phyloP scores from a whole-genome alignment of 2,113 vertebrate genomes.

The Toxostoma redivivum region DNA sequence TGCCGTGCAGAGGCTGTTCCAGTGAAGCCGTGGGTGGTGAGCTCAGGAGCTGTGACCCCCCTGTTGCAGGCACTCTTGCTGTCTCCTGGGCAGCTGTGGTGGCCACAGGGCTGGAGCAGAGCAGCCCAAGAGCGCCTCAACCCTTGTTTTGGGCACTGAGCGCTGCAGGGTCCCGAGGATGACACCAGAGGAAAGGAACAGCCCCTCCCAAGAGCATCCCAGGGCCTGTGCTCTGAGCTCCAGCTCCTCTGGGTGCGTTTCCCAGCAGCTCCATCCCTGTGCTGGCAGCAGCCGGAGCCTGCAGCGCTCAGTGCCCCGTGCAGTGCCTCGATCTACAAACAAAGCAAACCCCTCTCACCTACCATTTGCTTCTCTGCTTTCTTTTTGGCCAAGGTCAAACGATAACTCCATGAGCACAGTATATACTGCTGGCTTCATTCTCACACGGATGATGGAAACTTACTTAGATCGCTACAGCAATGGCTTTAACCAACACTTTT shows the following conservation, averaged over 20 bases:
- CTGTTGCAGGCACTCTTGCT: not conserved
- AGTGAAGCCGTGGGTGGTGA: accelerated
- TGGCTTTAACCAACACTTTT: not conserved
- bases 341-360: not conserved
- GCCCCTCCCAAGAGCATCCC: not conserved
- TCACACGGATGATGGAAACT: not conserved
- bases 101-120: not conserved
- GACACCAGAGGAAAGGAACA: not conserved
- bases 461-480: not conserved
- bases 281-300: not conserved
- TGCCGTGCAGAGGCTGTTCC: not conserved
- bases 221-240: not conserved
- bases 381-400: not conserved
- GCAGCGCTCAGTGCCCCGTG: accelerated
- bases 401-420: not conserved
- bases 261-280: not conserved
- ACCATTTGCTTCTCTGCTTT: accelerated
- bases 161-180: too few relatives aligned
- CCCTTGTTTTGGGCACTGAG: not conserved
- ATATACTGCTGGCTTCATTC: not conserved
- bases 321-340: not conserved
- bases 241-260: not conserved
- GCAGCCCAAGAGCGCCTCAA: too few relatives aligned
- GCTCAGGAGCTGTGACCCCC: not conserved
- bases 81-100: not conserved